A percentile compares a stretch with the other conserved stretches of the same genome.
Conservation (phyloP, 2,888 invertebrate species). For the Creontiades dilutus region DNA sequence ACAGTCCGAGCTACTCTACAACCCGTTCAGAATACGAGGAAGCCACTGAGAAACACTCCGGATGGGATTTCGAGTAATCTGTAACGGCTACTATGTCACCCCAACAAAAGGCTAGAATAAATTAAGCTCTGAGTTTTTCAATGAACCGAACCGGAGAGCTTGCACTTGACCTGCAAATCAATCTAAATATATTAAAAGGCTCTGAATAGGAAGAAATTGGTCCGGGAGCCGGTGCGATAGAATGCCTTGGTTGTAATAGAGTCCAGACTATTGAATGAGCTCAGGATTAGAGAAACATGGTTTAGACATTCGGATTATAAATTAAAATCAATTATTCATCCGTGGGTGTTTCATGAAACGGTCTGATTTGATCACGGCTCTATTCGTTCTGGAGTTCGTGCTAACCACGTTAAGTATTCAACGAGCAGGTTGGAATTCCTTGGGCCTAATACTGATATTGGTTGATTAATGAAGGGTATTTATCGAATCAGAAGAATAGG, state of each 20-base stretch:
- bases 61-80: too few relatives aligned
- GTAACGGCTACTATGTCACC: too few relatives aligned
- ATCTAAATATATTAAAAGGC: conserved; percentile 5
- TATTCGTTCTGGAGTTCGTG: too few relatives aligned
- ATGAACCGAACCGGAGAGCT: background rate
- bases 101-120: too few relatives aligned
- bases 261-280: background rate
- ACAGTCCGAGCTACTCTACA: too few relatives aligned
- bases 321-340: background rate
- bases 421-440: background rate
- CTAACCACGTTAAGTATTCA: too few relatives aligned
- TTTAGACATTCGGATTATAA: background rate
- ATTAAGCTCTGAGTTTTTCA: background rate
- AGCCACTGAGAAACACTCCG: too few relatives aligned
- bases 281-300: conserved; percentile 4
- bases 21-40: too few relatives aligned
- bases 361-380: background rate
- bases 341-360: background rate
- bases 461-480: background rate
- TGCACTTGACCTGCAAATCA: background rate
- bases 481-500: background rate
- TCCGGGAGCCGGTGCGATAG: background rate
- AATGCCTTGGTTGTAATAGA: conserved; percentile 1
- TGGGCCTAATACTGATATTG: background rate
- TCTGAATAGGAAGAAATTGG: background rate